Evolutionary conservation across 2,888 invertebrate genomes (phyloP), one percentile per base, ranked within the genome.

Genomic region (Dromius quadrimaculatus): DNA sequence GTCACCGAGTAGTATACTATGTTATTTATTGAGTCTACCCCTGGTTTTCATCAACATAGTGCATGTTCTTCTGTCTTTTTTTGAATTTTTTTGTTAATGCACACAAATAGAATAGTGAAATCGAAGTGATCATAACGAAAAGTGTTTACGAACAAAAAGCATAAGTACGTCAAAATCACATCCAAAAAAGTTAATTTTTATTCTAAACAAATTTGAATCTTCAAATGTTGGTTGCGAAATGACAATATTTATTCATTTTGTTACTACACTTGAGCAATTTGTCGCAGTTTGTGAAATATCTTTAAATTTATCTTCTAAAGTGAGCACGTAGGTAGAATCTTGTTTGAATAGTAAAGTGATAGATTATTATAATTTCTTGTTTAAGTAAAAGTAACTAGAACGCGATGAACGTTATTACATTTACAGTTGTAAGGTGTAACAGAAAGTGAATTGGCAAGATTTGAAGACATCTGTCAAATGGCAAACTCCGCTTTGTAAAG

Each of bases 381-480:
- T 3, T 32, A 61, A 38, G 38, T 61, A 41, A 38, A 61, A 61
- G 41, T 61, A 61, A 5, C 17, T 61, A 38, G 23, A 54, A 54
- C 15, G 15, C 23, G 28, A 54, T 28, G 50, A 54, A 17, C 50
- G 28, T 54, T 41, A 20, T 20, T 23, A 11, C 9, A 19, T 19
- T 15, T 45, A 45, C 28, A 54, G 28, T 54, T 54, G 50, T 9
- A 54, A 54, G 50, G 50, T 23, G 50, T 23, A 28, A 15, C 50
- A 54, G 50, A 54, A 54, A 54, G 50, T 54, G 28, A 17, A 11
- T 11, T 45, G 13, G 9, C 11, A 13, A 63, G 32, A 43, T 11
- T 6, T 43, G 50, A 47, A 34, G 50, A 50, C 65, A 65, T 32
- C 65, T 65, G 47, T 65, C 65, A 65, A 36, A 50, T 11, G 22